Evolutionary conservation across 2,888 invertebrate genomes (phyloP), one percentile per base, ranked within the genome.

Genomic region (Drosophila greeni): DNA sequence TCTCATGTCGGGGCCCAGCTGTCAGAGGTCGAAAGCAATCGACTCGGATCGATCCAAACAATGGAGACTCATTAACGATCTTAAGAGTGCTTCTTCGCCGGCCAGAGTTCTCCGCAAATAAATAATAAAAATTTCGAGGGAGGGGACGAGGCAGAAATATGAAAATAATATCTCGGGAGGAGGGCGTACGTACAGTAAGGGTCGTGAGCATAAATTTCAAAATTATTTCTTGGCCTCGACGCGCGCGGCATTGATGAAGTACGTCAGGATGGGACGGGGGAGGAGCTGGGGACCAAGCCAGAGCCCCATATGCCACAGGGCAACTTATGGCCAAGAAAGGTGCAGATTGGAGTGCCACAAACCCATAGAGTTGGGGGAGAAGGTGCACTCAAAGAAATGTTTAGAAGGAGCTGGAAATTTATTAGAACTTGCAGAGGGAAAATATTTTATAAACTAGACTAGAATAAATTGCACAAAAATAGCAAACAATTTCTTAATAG

Each of bases 171-270:
- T 24, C 16, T 9, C 8, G 29, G 14, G 29, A 43, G 51, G 37
- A 18, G 29, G 18, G 18, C 18, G 18, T 48, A 20, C 33, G 52
- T 70, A 72, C 59, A 57, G 33, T 75, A 70, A 81, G 83, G 83
- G 79, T 80, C 83, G 83, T 83, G 83, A 83, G 79, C 78, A 83
- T 83, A 83, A 78, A 83, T 80, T 81, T 78, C 57, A 57, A 83
- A 79, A 79, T 80, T 80, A 70, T 81, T 80, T 70, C 60, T 76
- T 71, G 69, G 73, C 68, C 62, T 51, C 55, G 64, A 23, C 40
- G 55, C 61, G 60, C 55, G 72, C 68, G 57, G 62, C 81, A 73
- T 74, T 75, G 79, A 82, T 79, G 83, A 77, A 82, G 83, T 73
- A 72, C 81, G 58, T 55, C 59, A 52, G 39, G 29, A 47, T 43